Evolutionary conservation across 2,797 vertebrate species (phyloP), one percentile per base, ranked within the genome.

Genomic region (Trachops cirrhosus): DNA sequence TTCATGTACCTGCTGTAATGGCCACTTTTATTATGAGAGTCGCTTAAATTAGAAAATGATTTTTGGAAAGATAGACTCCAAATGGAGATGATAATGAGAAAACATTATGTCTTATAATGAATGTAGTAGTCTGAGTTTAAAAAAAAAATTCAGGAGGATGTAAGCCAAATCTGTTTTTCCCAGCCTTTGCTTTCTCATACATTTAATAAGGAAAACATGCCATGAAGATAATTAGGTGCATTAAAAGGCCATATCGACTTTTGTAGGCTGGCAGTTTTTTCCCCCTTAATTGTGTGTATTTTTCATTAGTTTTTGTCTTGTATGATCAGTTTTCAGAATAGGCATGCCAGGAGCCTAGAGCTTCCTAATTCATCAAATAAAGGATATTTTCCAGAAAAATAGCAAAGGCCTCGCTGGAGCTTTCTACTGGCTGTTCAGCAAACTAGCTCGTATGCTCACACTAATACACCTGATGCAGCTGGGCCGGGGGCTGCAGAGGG

Each of bases 101-200:
- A 73, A 59, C 9, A 9, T n/a, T 52, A 18, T 70, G 46, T 73
- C 52, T 89, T 86, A 41, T 22, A 46, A 70, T 84, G 41, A 59
- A 82, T 44, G n/a, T 39, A 44, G 50, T 64, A 22, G 86, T 71
- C 62, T 50, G 21, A 73, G 18, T 67, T 92, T 86, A 0, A 14
- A 79, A 83, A 80, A 22, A 29, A 0, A 16, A 57, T 57, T 57
- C 21, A 52, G 52, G 74, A 68, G 29, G 39, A 29, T 71, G 6
- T 26, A 83, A 71, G 34, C 62, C 48, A 93, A 37, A 26, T 57
- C 48, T n/a, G 44, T 74, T 80, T 44, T 41, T n/a, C 5, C 15
- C 34, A 85, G 46, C 26, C 29, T 96, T 97, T 90, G 14, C 37
- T 89, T 89, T 94, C 79, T 93, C 54, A 24, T 59, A 52, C 14